Conservation (phyloP, 1,140 invertebrate genomes). For the Matsumurasca onukii region DNA sequence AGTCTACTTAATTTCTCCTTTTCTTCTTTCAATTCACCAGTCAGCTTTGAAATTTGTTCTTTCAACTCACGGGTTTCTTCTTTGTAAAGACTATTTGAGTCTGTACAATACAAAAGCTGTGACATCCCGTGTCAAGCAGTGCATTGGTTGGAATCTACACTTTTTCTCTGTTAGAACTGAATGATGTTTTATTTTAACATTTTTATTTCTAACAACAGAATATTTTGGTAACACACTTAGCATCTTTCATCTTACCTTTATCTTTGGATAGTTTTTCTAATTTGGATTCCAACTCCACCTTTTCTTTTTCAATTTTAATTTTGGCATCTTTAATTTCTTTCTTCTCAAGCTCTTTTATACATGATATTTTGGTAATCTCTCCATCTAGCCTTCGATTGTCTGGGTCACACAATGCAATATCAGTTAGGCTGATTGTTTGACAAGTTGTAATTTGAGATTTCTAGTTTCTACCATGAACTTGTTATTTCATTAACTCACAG, state of each 20-base stretch:
- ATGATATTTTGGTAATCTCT: neutral
- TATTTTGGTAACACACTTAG: no score
- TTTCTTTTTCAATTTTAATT: constrained; percentile 48
- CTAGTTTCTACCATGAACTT: no score
- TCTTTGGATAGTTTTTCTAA: constrained; percentile 54
- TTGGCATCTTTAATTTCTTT: constrained; percentile 36
- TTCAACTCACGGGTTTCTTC: constrained; percentile 34
- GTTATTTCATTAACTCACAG: no score
- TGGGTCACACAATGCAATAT: no score
- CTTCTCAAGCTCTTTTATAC: constrained; percentile 24
- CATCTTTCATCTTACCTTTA: constrained; percentile 42
- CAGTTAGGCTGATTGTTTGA: no score
- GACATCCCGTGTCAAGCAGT: no score
- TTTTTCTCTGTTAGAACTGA: no score
- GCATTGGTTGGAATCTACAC: no score
- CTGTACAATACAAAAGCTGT: constrained; percentile 29
- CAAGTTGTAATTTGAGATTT: no score
- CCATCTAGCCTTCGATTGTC: constrained; percentile 5
- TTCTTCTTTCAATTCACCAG: constrained; percentile 32
- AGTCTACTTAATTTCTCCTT: constrained; percentile 30
- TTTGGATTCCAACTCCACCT: constrained; percentile 49
- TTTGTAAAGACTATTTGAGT: constrained; percentile 19
- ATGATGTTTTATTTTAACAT: no score
- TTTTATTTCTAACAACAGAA: no score
- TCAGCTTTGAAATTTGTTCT: constrained; percentile 33